Evolutionary conservation across 2,888 invertebrate genomes (phyloP), one percentile per base, ranked within the genome.

Genomic region (Melolontha melolontha): DNA sequence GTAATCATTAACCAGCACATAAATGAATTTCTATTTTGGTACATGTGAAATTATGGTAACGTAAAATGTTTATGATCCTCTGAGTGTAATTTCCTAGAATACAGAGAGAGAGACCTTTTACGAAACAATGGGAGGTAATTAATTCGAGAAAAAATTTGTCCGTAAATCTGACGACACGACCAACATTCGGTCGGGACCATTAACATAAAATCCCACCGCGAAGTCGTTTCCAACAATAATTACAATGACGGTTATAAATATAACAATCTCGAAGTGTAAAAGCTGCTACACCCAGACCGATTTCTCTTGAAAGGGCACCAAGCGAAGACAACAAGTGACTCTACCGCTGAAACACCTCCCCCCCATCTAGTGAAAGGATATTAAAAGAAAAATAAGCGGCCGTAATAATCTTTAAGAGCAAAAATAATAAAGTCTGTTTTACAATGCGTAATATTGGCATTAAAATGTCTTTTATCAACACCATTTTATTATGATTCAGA

Each of bases 361-460:
- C 49, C 8, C 5, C 49, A 17, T 4, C 49, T 4, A 29, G 16
- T 29, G 17, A 29, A 34, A 10, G 59, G 29, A 44, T 29, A 59
- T 59, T 59, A 59, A 22, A 47, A 27, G 59, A 59, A 59, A 59
- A 59, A 59, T 59, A 59, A 59, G 47, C 59, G 47, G 34, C 16
- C 47, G 59, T 59, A 47, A 59, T 59, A 59, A 59, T 59, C 59
- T 59, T 42, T 59, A 59, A 47, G 59, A 47, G 59, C 29, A 59
- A 47, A 59, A 59, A 59, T 47, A 59, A 59, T 59, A 59, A 59
- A 59, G 44, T 47, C 59, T 59, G 59, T 59, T 59, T 59, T 59
- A 59, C 59, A 59, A 44, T 59, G 59, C 59, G 59, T 59, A 59
- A 59, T 59, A 59, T 59, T 59, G 59, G 59, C 59, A 59, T 59